A percentile compares a stretch with the other conserved stretches of the same genome.
phyloP scores from a whole-genome alignment of 1,140 invertebrate species.

The Drosophila tristis region DNA sequence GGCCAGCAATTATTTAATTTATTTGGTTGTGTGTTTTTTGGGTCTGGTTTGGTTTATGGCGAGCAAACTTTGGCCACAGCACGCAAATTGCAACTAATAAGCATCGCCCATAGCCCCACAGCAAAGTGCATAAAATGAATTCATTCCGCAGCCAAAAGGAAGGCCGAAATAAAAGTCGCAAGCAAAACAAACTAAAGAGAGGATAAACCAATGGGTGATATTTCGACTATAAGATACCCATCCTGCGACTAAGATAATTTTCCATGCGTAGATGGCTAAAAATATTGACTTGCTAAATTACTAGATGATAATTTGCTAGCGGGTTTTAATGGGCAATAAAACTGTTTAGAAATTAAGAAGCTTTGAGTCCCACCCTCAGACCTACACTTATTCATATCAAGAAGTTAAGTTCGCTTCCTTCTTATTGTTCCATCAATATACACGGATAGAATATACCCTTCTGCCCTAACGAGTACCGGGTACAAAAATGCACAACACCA shows the following conservation, averaged over 20 bases:
- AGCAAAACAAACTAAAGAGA: slow-evolving; percentile 60
- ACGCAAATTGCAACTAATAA: slow-evolving; percentile 79
- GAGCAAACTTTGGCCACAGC: slow-evolving; percentile 54
- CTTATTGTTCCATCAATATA: too few relatives aligned
- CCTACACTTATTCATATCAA: too few relatives aligned
- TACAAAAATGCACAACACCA: slow-evolving; percentile 47
- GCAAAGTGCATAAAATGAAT: slow-evolving; percentile 68
- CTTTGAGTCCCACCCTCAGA: too few relatives aligned
- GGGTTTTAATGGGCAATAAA: too few relatives aligned
- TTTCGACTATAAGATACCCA: slow-evolving; percentile 4
- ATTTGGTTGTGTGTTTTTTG: slow-evolving; percentile 25
- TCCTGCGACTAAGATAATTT: too few relatives aligned
- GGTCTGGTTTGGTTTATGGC: slow-evolving; percentile 31
- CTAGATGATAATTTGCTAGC: too few relatives aligned
- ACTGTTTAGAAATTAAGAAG: too few relatives aligned
- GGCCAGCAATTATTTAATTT: slow-evolving; percentile 55
- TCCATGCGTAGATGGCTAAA: too few relatives aligned
- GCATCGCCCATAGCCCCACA: slow-evolving; percentile 46
- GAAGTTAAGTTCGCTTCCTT: too few relatives aligned
- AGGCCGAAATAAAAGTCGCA: slow-evolving; percentile 52
- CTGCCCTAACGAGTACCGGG: too few relatives aligned
- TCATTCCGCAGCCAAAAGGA: slow-evolving; percentile 46
- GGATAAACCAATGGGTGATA: background rate
- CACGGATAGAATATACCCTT: too few relatives aligned
- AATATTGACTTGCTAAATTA: too few relatives aligned